A percentile compares a stretch with the other conserved stretches of the same genome.
Evolutionary conservation across 2,113 vertebrate genomes (phyloP).

Genomic region (Excalfactoria chinensis): DNA sequence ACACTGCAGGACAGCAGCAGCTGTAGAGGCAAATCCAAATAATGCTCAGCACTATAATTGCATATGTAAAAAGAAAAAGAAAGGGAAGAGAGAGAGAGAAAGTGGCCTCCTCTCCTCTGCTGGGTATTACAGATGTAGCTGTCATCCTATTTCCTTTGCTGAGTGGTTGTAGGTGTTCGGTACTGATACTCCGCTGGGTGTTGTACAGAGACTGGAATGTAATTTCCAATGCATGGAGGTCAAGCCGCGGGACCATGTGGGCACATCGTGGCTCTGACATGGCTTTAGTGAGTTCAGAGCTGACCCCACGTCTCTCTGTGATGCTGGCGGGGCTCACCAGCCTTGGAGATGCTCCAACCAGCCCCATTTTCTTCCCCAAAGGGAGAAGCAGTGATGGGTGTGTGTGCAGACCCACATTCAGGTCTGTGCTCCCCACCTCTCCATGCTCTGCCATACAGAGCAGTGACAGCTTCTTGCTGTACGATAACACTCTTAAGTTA

Average conservation of each 20-base stretch:
- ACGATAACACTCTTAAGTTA: neutral
- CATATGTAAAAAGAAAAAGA: neutral
- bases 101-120: slow-evolving; percentile 8
- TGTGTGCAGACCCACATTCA: neutral
- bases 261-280: rapidly evolving
- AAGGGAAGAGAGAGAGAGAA: neutral
- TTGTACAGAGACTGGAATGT: slow-evolving; percentile 16
- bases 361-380: rapidly evolving
- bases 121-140: slow-evolving; percentile 44
- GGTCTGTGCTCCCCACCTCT: neutral
- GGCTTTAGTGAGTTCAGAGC: neutral
- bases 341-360: rapidly evolving
- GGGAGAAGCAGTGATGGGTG: rapidly evolving
- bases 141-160: neutral
- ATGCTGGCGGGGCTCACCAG: neutral
- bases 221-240: neutral
- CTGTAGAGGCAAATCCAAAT: slow-evolving; percentile 36
- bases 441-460: neutral
- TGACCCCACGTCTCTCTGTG: rapidly evolving
- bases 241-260: neutral
- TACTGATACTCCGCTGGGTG: neutral
- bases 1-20: slow-evolving; percentile 9
- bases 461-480: neutral
- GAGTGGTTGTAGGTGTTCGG: neutral
- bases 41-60: neutral